These are phyloP conservation scores for Lasaia peninsularis DNA, from an alignment of 1,140 invertebrate species.

Conservation along the genomic window DNA sequence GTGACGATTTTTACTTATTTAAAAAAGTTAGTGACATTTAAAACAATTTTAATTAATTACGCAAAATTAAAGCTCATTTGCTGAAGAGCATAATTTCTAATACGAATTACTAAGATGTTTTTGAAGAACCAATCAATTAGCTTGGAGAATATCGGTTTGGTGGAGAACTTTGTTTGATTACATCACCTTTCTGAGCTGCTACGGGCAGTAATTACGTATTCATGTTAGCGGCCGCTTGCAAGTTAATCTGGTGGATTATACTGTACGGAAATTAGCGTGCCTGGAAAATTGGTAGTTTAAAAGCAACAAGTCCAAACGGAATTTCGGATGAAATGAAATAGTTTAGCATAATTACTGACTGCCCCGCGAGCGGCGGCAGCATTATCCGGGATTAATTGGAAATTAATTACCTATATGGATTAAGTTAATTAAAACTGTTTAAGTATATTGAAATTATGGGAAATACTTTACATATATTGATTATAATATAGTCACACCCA, in stretches of 20 bases:
- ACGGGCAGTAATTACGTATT: not conserved
- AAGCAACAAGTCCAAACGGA: slow-evolving; percentile 1
- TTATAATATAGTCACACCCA: too few species aligned
- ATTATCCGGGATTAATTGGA: too few species aligned
- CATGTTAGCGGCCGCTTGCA: slow-evolving; percentile 6
- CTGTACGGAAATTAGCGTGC: slow-evolving; percentile 7
- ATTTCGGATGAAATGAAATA: slow-evolving; percentile 6
- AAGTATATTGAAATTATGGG: too few species aligned
- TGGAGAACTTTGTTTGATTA: slow-evolving; percentile 24
- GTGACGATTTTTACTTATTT: too few species aligned
- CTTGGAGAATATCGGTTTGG: slow-evolving; percentile 1
- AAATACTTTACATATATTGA: too few species aligned
- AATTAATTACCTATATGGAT: too few species aligned
- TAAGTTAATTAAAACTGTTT: too few species aligned
- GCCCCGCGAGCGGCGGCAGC: not conserved
- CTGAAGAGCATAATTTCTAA: too few species aligned
- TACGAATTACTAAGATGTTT: slow-evolving; percentile 26
- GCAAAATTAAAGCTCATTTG: too few species aligned
- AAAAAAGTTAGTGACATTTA: too few species aligned
- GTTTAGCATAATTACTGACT: slow-evolving; percentile 2
- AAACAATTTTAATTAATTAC: too few species aligned
- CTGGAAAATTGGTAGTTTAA: slow-evolving; percentile 7
- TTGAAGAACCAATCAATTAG: not conserved
- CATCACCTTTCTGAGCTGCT: slow-evolving; percentile 14
- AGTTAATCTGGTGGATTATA: slow-evolving; percentile 17